Conservation (phyloP, 2,888 invertebrate species). For the Monoplex corrugatus region DNA sequence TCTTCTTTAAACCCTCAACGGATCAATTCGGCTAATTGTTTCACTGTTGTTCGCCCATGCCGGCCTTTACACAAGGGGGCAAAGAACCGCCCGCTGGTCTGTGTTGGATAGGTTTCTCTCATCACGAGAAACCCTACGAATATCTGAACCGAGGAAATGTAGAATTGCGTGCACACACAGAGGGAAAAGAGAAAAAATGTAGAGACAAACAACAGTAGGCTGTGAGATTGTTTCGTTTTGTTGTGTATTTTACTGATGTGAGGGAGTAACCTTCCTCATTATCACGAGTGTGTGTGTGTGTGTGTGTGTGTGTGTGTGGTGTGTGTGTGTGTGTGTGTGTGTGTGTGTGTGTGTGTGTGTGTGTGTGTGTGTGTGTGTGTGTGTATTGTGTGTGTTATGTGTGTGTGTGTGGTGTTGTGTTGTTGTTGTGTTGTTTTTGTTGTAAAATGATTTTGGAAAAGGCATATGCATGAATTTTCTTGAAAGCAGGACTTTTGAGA, state of each 20-base stretch:
- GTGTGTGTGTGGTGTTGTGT: too few species aligned
- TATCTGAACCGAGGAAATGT: too few species aligned
- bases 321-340: background rate
- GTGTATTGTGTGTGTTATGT: too few species aligned
- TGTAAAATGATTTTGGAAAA: too few species aligned
- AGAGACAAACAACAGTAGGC: background rate
- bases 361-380: background rate
- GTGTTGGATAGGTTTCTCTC: background rate
- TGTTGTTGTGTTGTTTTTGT: too few species aligned
- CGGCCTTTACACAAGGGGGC: background rate
- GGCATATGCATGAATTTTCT: too few species aligned
- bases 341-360: background rate
- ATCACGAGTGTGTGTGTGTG: background rate
- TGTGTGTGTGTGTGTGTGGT: background rate
- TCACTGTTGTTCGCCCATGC: background rate
- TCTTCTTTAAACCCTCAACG: too few species aligned
- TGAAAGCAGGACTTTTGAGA: too few species aligned
- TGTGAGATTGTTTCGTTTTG: too few species aligned
- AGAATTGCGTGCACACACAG: background rate
- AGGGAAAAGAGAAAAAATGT: background rate
- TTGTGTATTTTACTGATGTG: too few species aligned
- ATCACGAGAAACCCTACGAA: slow-evolving; percentile 25
- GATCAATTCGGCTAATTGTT: slow-evolving; percentile 27
- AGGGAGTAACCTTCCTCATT: too few species aligned
- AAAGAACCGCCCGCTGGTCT: background rate